Evolutionary conservation across 1,140 invertebrate species (phyloP).

Genomic region (Cydia splendana): DNA sequence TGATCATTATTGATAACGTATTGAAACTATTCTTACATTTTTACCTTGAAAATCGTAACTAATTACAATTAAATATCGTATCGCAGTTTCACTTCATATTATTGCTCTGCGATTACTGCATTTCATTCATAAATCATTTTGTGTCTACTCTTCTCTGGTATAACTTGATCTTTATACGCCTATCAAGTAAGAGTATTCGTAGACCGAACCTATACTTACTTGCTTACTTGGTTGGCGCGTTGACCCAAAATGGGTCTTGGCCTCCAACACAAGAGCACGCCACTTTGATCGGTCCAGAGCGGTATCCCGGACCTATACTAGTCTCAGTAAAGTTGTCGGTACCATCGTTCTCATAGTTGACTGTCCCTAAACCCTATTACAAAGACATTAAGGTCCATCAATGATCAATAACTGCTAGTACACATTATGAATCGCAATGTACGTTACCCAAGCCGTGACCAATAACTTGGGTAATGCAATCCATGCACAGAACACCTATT

Average conservation of each 20-base stretch:
- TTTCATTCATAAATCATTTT: background rate
- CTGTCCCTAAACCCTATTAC: no score
- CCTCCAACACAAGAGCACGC: no score
- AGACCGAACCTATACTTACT: background rate
- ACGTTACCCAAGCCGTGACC: slow-evolving; percentile 45
- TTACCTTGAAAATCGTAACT: background rate
- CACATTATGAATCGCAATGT: slow-evolving; percentile 2
- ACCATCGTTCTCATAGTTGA: no score
- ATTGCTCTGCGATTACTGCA: background rate
- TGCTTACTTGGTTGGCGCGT: no score
- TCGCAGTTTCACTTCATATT: background rate
- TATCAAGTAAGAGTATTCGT: background rate
- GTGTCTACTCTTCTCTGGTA: background rate
- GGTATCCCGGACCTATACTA: background rate
- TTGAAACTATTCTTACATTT: no score
- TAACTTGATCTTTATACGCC: background rate
- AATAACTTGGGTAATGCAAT: slow-evolving; percentile 49
- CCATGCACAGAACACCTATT: slow-evolving; percentile 36
- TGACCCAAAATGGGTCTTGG: no score
- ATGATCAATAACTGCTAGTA: background rate
- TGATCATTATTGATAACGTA: no score
- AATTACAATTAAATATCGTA: background rate
- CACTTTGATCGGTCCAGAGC: no score
- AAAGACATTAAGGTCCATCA: no score
- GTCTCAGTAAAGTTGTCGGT: no score